Base-by-base conservation (phyloP, 2,888 invertebrate genomes). In the Morpho achilles region DNA sequence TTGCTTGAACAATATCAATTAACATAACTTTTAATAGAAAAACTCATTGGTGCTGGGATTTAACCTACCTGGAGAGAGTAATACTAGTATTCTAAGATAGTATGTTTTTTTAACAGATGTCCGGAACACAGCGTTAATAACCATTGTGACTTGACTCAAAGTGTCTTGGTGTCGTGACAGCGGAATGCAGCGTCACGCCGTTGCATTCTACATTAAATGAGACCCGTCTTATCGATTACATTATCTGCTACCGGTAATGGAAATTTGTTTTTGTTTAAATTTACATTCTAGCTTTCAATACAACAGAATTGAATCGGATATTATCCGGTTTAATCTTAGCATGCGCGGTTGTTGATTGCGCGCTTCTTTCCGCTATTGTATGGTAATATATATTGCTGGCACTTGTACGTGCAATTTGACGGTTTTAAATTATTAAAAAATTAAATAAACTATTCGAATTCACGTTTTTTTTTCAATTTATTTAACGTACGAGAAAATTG, bases 221-320 rank as follows among this genome's bases (percentile, higher is more conserved):
- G 70, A 79, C 78, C 75, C 78, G 76, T 77, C 76, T 69, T 80
- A 81, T 85, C 78, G 79, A 82, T 80, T 76, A 73, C 73, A 76
- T 76, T 80, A 76, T 80, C 71, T 69, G 80, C 80, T 83, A 82
- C 83, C 69, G 75, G 76, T 61, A 64, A 63, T 66, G 59, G 61
- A 62, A 61, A 58, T 58, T 62, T 61, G 54, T 60, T 58, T 59
- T 57, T 52, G 45, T 52, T 52, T 59, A 46, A 54, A 59, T 59
- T 48, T 56, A 56, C 44, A 62, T 58, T 52, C 44, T 44, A 50
- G 22, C 46, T 51, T 50, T 46, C 51, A 41, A 45, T 44, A 53
- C 49, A 41, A 40, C 44, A 48, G 43, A 32, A 50, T 32, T 42
- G 23, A 10, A 46, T 47, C 52, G 8, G 23, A 23, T 40, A 53